Evolutionary conservation across 2,113 vertebrate genomes (phyloP), one percentile per base, ranked within the genome.

Genomic region (Nothocercus nigrocapillus): DNA sequence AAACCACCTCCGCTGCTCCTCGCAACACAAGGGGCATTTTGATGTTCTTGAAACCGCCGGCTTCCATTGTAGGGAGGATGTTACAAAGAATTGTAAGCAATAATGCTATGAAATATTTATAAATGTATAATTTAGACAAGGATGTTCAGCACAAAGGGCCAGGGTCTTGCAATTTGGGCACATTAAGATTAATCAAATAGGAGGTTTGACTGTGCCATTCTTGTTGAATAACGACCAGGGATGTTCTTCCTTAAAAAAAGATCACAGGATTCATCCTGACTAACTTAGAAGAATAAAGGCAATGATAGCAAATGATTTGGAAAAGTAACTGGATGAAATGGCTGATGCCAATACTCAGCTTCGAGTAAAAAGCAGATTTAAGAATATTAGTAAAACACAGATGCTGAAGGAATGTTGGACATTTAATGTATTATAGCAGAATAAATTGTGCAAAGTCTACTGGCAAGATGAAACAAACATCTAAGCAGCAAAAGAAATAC

Each of bases 1-100:
- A 2, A 84, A 75, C 56, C 32, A 28, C 28, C 0, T 0, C 24
- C 53, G 1, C 9, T 58, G 16, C 17, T 58, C 73, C 36, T 76
- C 73, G 72, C 64, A 83, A 8, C 36, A 36, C 24, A 18, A 40
- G 7, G 30, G 34, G 15, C 1, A 0, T 61, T n/a, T 20, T 84
- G 4, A 36, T 74, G 22, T 67, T 78, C 66, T 53, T 81, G 25
- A 67, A 67, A 72, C 40, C 30, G 45, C 38, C 40, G 36, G 17
- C 22, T 54, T 73, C 36, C 63, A 4, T 51, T 72, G 17, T 47
- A 69, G 86, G 70, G 72, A 64, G 75, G 13, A 47, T 32, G 36
- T 54, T 59, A 72, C 51, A 86, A 74, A 27, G n/a, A 68, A 51
- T 28, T 27, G 28, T 34, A 81, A 92, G 30, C 28, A 88, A 28